Base-by-base conservation (phyloP, 2,888 invertebrate genomes). In the Cantharis rufa region DNA sequence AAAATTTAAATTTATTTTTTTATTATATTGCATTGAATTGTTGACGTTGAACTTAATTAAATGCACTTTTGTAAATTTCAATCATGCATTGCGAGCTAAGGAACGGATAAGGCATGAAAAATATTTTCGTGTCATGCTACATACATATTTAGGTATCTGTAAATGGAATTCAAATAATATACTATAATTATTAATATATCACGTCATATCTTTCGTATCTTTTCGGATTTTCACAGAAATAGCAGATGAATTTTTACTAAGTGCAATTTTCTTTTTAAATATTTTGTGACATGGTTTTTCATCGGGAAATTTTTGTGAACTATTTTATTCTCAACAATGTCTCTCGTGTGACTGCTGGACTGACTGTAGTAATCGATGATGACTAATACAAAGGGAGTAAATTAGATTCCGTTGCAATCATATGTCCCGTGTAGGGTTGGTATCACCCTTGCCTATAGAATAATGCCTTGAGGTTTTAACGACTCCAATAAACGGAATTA, bases 401-500 rank as follows among this genome's bases (percentile, higher is more conserved):
- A 74, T 74, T 74, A 64, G 69, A 74, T 74, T 69, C 74, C 69
- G 18, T 69, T 74, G 69, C 74, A 74, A 69, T 74, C 68, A 66
- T 28, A 66, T 48, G 68, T 66, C 18, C 66, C 62, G 32, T 63
- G 69, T 21, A 69, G 74, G 74, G 74, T 13, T 21, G 1, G 64
- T 7, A 74, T 15, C 62, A 62, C 74, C 69, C 74, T 62, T 69
- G 10, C 69, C 21, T 62, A 73, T 62, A 69, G 27, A n/a, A 48
- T 69, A 69, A 69, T 48, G 16, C 69, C 69, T 11, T 24, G 15
- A 64, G 63, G 16, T 21, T 15, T 18, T 66, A 66, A 66, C 21
- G 15, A 66, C 69, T 61, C 15, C 48, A 72, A 72, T 66, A 66
- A 66, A 72, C 16, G 24, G 11, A 48, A 48, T 64, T 21, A 16